These are phyloP conservation scores for Pegea sp. DNA, from an alignment of 23 tunicate species.

Conservation along the genomic window DNA sequence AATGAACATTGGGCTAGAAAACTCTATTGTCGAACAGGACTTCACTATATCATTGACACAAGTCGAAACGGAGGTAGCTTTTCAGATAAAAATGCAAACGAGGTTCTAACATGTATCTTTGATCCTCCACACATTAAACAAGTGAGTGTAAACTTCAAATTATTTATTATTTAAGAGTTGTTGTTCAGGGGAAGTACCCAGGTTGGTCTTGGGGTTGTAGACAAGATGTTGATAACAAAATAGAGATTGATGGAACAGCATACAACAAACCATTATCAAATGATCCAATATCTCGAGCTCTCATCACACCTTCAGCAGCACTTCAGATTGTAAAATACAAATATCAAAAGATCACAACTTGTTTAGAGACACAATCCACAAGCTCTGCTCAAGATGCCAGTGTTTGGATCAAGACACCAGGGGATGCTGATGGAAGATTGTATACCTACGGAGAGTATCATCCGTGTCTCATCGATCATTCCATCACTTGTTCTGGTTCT, in stretches of 20 bases:
- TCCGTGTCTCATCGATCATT: conserved; percentile 34
- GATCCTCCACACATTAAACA: conserved; percentile 38
- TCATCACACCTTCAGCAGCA: no score
- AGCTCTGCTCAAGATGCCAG: conserved; percentile 75
- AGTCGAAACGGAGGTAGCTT: conserved; percentile 69
- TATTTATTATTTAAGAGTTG: background rate
- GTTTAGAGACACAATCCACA: no score
- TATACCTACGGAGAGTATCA: conserved; percentile 35
- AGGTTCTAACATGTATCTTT: conserved; percentile 18
- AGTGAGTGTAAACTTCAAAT: conserved; percentile 6
- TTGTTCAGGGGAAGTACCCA: conserved; percentile 39
- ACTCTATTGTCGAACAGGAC: conserved; percentile 60
- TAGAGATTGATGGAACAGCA: no score
- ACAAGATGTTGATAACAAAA: no score
- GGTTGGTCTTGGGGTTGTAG: conserved; percentile 84
- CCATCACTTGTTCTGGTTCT: conserved; percentile 20
- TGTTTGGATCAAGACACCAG: conserved; percentile 68
- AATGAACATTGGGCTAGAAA: conserved; percentile 43
- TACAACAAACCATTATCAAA: no score
- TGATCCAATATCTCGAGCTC: no score
- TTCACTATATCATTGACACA: conserved; percentile 63
- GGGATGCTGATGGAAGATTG: conserved; percentile 67
- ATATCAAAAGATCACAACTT: no score
- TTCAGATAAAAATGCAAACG: conserved; percentile 23
- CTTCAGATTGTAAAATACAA: no score